Evolutionary conservation across 2,888 invertebrate species (phyloP), one percentile per base, ranked within the genome.

Genomic region (Callimorpha dominula): DNA sequence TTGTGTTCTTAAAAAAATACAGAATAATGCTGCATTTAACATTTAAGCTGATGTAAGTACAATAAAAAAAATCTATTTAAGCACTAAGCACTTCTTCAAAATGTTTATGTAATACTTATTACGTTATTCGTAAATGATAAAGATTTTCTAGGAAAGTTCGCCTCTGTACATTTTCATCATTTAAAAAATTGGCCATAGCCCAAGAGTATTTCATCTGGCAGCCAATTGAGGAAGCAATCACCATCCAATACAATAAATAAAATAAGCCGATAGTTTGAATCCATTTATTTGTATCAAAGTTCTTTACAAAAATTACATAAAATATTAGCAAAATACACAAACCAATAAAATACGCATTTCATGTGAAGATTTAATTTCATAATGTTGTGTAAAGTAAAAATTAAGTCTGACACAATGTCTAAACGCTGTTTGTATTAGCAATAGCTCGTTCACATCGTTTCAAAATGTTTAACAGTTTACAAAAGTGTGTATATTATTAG

Each of bases 251-350:
- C 69, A 81, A 74, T 79, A 69, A 74, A 74, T 77, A 64, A 78
- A 79, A 80, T 75, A 84, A 80, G 72, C 70, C 49, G 42, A 73
- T 81, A 74, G 75, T 86, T 81, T 84, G 81, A 85, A 89, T 87
- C 77, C 84, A 86, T 91, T 92, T 91, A 92, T 90, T 92, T 81
- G 86, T 89, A 90, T 89, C 87, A 89, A 90, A 89, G 85, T 86
- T 87, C 74, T 87, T 87, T 80, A 89, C 87, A 89, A 90, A 88
- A 86, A 84, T 87, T 81, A 86, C 81, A 85, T 86, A 85, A 86
- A 87, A 86, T 86, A 87, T 87, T 89, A 89, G 84, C 86, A 86
- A 86, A 88, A 88, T 88, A 88, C 84, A 87, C 84, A 88, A 90
- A 89, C 87, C 84, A 84, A 86, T 88, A 89, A 87, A 86, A 87